A percentile compares a stretch with the other conserved stretches of the same genome.
Evolutionary conservation across 2,797 vertebrate genomes (phyloP).

Genomic region (Geotria australis): DNA sequence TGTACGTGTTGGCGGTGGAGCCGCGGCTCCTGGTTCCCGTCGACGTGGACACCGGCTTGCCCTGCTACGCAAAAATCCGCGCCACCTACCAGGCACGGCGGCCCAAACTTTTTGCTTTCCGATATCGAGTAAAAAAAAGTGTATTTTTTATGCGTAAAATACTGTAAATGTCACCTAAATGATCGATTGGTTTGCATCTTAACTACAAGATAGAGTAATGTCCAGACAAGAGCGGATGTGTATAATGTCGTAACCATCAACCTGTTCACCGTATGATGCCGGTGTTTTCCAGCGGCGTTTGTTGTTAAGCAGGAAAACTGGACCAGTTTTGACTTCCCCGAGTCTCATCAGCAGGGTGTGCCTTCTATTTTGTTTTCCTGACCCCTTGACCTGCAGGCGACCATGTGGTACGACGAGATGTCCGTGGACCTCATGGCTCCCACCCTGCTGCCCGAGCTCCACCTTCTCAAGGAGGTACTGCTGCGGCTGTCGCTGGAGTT

Average conservation of each 20-base stretch:
- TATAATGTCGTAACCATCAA: no score
- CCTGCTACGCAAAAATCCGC: constrained; percentile 68
- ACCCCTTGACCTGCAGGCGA: constrained; percentile 21
- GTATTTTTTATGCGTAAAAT: no score
- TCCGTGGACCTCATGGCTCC: constrained; percentile 84
- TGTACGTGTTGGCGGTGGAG: constrained; percentile 64
- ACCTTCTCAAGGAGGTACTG: constrained; percentile 60
- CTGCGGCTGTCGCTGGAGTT: not conserved
- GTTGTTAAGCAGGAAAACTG: no score
- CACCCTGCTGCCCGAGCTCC: constrained; percentile 65
- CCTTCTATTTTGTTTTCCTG: no score
- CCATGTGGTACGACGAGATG: constrained; percentile 68
- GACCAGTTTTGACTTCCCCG: no score
- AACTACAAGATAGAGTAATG: no score
- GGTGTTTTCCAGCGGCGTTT: not conserved
- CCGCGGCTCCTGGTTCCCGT: constrained; percentile 66
- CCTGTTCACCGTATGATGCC: no score
- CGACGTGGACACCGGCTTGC: constrained; percentile 62
- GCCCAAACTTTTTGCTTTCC: not conserved
- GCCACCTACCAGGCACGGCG: constrained; percentile 59
- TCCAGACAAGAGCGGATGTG: no score
- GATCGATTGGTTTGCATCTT: no score
- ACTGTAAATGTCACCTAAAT: no score
- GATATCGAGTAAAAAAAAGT: no score
- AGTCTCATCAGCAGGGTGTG: no score